Evolutionary conservation across 2,888 invertebrate genomes (phyloP).

Genomic region (Ariolimax columbianus): DNA sequence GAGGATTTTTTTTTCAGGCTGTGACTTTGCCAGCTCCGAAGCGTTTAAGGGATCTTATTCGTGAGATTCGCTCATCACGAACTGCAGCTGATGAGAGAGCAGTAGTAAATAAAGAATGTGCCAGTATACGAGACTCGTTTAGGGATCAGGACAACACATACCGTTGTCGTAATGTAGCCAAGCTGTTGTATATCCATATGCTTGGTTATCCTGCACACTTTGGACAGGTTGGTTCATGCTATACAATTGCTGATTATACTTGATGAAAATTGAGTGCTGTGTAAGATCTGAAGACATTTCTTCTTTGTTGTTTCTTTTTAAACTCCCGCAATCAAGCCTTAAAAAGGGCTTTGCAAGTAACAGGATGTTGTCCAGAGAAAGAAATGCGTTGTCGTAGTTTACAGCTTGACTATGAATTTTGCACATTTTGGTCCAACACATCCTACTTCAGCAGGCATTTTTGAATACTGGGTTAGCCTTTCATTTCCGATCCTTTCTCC

Average conservation of each 20-base stretch:
- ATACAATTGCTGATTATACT: background rate
- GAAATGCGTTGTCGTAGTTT: no score
- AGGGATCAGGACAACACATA: slow-evolving; percentile 98
- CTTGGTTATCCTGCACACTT: slow-evolving; percentile 99
- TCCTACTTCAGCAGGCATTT: no score
- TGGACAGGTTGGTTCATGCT: slow-evolving; percentile 84
- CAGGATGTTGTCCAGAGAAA: no score
- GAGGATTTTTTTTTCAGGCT: slow-evolving; percentile 46
- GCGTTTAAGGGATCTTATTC: slow-evolving; percentile 96
- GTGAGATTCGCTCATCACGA: slow-evolving; percentile 97
- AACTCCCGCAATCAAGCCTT: no score
- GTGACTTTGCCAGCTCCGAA: slow-evolving; percentile 87
- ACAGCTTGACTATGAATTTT: no score
- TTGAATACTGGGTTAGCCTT: no score
- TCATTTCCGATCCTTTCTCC: no score
- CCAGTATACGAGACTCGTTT: slow-evolving; percentile 97
- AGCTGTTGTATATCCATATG: slow-evolving; percentile 99
- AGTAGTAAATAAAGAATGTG: slow-evolving; percentile 99
- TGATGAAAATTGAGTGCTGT: no score
- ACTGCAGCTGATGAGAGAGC: slow-evolving; percentile 99
- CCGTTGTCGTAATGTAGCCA: slow-evolving; percentile 98
- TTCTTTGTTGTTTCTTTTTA: no score
- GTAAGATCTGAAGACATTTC: no score
- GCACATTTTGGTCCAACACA: no score
- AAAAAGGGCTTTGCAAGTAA: no score